Percentiles rank a stretch among this genome's conserved stretches.
Evolutionary conservation across 2,113 vertebrate genomes (phyloP).

Genomic region (Falcunculus frontatus): DNA sequence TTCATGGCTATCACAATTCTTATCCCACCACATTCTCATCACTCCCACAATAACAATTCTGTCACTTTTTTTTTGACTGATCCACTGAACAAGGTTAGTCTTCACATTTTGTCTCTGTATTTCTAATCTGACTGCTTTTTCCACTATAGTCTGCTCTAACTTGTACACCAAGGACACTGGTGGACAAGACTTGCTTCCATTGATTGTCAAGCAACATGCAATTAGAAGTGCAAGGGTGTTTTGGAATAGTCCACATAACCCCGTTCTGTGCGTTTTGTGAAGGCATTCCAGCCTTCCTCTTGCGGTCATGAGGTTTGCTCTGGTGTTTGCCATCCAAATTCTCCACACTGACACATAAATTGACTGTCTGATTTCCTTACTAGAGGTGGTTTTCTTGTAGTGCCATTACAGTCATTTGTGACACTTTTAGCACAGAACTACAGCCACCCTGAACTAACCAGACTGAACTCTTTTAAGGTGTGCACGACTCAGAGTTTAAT

Average conservation of each 20-base stretch:
- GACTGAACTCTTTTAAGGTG: not conserved
- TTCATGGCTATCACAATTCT: not conserved
- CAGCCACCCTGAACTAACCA: not conserved
- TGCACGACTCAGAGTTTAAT: not conserved
- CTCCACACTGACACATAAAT: not conserved
- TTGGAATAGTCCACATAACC: not conserved
- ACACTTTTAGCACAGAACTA: not conserved
- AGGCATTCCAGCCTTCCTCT: not conserved
- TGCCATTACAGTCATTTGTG: accelerated
- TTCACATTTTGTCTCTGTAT: not conserved
- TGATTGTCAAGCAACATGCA: not conserved
- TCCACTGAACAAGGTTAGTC: not conserved
- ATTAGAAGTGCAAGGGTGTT: not conserved
- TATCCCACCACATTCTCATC: not conserved
- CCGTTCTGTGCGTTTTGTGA: not conserved
- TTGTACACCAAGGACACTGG: not conserved
- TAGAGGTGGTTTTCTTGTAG: not conserved
- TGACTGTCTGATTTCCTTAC: not conserved
- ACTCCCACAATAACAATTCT: not conserved
- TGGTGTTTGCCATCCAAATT: not conserved
- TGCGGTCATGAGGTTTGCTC: not conserved
- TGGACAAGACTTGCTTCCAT: not conserved
- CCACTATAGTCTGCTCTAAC: not conserved
- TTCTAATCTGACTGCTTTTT: not conserved
- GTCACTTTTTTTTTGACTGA: not conserved